phyloP scores from a whole-genome alignment of 2,113 vertebrate genomes.

The Peucedramus taeniatus region DNA sequence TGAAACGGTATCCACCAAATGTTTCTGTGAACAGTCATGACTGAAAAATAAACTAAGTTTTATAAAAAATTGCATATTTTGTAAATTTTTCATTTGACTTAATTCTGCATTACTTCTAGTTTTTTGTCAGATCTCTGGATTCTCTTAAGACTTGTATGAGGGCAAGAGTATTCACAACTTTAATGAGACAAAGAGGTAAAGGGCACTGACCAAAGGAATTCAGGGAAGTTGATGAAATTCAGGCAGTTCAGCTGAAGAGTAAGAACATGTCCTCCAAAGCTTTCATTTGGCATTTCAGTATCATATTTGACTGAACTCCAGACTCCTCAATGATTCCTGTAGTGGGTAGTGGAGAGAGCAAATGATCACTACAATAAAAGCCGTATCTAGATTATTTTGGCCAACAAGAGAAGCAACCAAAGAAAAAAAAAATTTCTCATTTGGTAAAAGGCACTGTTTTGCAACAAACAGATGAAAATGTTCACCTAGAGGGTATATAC shows the following conservation, averaged over 20 bases:
- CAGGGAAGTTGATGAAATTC: background rate
- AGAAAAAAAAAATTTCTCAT: background rate
- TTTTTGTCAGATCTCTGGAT: background rate
- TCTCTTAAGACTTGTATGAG: background rate
- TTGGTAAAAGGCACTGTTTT: background rate
- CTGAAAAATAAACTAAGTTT: background rate
- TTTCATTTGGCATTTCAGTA: background rate
- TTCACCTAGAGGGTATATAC: background rate
- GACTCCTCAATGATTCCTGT: background rate
- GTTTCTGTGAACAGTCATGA: background rate
- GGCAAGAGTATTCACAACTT: background rate
- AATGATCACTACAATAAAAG: background rate
- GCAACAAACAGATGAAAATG: background rate
- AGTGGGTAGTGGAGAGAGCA: background rate
- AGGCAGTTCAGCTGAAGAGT: background rate
- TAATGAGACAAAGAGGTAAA: background rate
- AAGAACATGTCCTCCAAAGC: background rate
- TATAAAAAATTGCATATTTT: background rate
- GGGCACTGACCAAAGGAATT: background rate
- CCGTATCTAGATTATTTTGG: background rate
- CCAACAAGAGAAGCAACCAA: background rate
- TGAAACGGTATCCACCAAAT: background rate
- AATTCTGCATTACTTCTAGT: background rate
- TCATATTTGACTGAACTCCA: background rate
- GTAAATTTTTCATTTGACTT: background rate